phyloP scores from a whole-genome alignment of 35 echinoderm and acorn worm species.

The Apostichopus californicus region DNA sequence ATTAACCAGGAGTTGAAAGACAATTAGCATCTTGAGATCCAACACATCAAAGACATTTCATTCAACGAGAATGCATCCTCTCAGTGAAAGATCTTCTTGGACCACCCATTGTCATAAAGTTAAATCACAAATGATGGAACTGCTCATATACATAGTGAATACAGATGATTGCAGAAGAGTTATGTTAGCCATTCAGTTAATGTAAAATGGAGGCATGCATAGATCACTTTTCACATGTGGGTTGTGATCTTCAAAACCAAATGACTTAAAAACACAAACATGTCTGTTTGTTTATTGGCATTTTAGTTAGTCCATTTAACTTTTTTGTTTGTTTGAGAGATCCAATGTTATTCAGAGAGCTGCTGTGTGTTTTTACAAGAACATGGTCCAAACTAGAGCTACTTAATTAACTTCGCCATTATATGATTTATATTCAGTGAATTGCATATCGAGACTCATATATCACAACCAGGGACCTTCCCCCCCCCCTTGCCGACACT shows the following conservation, averaged over 20 bases:
- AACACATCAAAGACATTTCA: not conserved
- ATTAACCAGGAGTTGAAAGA: not conserved
- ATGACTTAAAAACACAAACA: not conserved
- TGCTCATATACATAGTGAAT: not conserved
- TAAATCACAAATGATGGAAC: not conserved
- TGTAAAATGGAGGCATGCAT: not conserved
- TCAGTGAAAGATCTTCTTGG: not conserved
- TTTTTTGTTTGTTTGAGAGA: no score
- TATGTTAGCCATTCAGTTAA: not conserved
- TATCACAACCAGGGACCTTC: no score
- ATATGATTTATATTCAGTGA: no score
- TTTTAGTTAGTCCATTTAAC: not conserved
- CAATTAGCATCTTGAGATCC: not conserved
- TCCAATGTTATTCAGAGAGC: no score
- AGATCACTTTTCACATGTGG: not conserved
- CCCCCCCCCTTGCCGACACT: no score
- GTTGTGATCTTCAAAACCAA: not conserved
- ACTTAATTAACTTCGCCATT: no score
- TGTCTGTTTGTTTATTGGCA: not conserved
- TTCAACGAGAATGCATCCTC: not conserved
- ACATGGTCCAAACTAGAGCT: no score
- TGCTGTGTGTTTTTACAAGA: no score
- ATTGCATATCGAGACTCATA: no score
- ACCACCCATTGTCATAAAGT: not conserved
- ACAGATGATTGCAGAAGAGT: no score